Evolutionary conservation across 2,113 vertebrate genomes (phyloP), one percentile per base, ranked within the genome.

Genomic region (Hyperopisus bebe): DNA sequence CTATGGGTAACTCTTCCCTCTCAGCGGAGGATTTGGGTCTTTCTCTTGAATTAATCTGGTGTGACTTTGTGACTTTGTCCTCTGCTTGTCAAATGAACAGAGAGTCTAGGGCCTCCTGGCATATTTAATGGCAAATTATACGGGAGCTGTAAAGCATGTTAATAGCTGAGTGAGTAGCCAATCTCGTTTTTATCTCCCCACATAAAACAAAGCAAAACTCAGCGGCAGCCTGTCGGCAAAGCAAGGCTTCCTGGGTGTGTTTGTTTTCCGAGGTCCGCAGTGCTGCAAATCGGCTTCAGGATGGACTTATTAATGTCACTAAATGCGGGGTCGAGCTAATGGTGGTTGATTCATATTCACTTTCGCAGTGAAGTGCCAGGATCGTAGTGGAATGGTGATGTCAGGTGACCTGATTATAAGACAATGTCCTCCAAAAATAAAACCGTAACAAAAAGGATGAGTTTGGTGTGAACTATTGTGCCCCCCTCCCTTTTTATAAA

Each of bases 151-250:
- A 87, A 87, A 87, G 85, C 50, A 50, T n/a, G 44, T 47, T 86
- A 86, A 86, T 48, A 87, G 50, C 48, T 87, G 50, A 87, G 48
- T 50, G 50, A 87, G 85, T 53, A 87, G 50, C 47, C 83, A 86
- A 86, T 86, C 83, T 50, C 21, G 24, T 27, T 47, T 87, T 87
- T 87, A 87, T 39, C 15, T 48, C 15, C 85, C 17, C 24, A 19
- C 17, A 87, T 53, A 87, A 87, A 87, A 31, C 47, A 87, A 87
- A 87, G 24, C 8, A 50, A 86, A 86, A 86, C 74, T 27, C 48
- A 53, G 44, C 27, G 31, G n/a, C 48, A 9, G 48, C 27, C 47
- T 87, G 85, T 42, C n/a, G n/a, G 48, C 48, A 53, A 53, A 27
- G 9, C 85, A 55, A 6, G n/a, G 83, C 44, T 80, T 80, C 35